Percentiles rank a stretch among this genome's conserved stretches.
phyloP scores from a whole-genome alignment of 2,113 vertebrate species.

The Varanus salvator region DNA sequence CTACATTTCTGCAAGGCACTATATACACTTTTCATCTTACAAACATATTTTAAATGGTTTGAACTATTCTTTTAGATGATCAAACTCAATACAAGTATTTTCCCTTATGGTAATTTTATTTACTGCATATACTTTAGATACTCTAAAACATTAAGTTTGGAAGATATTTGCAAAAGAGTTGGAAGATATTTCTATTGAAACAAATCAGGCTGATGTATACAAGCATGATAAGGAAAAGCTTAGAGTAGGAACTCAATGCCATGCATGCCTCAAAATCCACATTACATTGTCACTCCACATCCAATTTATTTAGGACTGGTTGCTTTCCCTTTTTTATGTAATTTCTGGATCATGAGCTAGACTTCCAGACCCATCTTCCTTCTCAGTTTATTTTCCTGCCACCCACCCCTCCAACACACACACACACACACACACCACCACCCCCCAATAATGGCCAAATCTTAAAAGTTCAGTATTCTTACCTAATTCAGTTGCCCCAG shows the following conservation, averaged over 20 bases:
- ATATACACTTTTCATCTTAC: slow-evolving; percentile 23
- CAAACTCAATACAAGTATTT: background rate
- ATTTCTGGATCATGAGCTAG: slow-evolving; percentile 28
- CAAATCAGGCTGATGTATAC: background rate
- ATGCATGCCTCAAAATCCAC: background rate
- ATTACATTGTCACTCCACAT: slow-evolving; percentile 16
- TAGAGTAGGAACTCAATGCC: background rate
- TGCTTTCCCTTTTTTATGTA: slow-evolving; percentile 1
- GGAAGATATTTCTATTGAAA: background rate
- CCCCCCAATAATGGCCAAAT: slow-evolving; percentile 12
- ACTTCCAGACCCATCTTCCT: slow-evolving; percentile 7
- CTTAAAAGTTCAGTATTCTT: slow-evolving; percentile 62
- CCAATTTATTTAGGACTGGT: slow-evolving; percentile 8
- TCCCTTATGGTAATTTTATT: background rate
- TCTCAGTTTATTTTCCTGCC: slow-evolving; percentile 18
- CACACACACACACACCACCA: background rate
- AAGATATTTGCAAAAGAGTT: background rate
- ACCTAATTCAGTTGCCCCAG: slow-evolving; percentile 48
- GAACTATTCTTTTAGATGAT: background rate
- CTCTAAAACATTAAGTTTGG: background rate
- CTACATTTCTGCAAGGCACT: slow-evolving; percentile 42
- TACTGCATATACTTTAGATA: background rate
- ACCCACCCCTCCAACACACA: too few species aligned
- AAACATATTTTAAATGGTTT: slow-evolving; percentile 54
- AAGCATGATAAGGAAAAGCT: background rate